Evolutionary conservation across 2,888 invertebrate genomes (phyloP).

Genomic region (Mythimna lalbum): DNA sequence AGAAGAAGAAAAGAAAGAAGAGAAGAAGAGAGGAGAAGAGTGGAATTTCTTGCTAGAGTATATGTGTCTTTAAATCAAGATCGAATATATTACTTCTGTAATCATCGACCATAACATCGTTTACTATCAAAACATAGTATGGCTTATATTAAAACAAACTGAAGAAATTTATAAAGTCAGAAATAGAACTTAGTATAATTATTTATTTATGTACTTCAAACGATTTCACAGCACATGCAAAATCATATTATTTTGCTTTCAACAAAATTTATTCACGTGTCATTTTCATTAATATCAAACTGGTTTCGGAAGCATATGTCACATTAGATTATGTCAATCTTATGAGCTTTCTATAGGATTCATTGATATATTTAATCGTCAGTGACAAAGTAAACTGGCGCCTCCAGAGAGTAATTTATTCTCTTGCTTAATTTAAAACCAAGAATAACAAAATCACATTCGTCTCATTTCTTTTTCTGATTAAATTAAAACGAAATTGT

Average conservation of each 20-base stretch:
- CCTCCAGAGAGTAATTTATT: neutral
- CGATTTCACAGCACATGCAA: slow-evolving; percentile 4
- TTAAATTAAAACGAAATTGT: neutral
- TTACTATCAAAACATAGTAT: neutral
- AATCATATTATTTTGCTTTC: slow-evolving; percentile 21
- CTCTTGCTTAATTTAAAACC: no score
- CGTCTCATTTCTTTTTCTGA: no score
- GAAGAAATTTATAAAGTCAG: neutral
- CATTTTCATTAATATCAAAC: slow-evolving; percentile 35
- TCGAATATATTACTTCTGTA: neutral
- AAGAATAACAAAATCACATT: no score
- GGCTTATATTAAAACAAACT: neutral
- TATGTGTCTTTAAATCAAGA: neutral
- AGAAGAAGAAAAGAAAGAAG: no score
- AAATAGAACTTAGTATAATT: neutral
- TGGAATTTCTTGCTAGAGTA: neutral
- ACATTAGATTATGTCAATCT: slow-evolving; percentile 18
- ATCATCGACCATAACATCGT: neutral
- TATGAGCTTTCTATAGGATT: neutral
- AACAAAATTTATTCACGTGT: slow-evolving; percentile 28
- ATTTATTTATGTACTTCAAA: slow-evolving; percentile 31
- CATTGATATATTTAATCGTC: neutral
- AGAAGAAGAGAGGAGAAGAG: no score
- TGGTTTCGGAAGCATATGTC: neutral
- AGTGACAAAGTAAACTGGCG: neutral